Base-by-base conservation (phyloP, 2,888 invertebrate species). In the Altica lythri region DNA sequence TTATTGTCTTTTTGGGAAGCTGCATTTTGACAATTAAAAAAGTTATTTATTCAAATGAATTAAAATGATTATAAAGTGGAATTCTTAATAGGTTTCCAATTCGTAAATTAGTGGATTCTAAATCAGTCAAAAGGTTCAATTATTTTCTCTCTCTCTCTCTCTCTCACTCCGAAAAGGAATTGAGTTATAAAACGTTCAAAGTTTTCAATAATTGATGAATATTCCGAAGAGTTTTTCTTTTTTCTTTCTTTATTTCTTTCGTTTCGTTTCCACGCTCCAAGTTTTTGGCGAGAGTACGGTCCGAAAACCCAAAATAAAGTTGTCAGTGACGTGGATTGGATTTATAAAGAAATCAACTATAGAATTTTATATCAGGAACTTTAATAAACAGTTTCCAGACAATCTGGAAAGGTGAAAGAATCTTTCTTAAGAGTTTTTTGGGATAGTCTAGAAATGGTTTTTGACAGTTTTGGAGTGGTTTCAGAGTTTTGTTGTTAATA, bases 121-220 rank as follows among this genome's bases (percentile, higher is more conserved):
- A 46, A 25, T 52, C 46, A 48, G 51, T 58, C 14, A 55, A 53
- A n/a, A 55, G 38, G 49, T 50, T 53, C 55, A 47, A 59, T 53
- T 53, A 55, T 53, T 52, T 55, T 27, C 47, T 54, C 43, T 54
- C 52, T 55, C 25, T 53, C 55, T 27, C n/a, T n/a, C n/a, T 52
- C 52, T 27, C 47, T 54, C 43, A 54, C 52, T 55, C 25, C 50
- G 53, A 25, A 52, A 53, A 49, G 55, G 52, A 59, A 61, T 53
- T 57, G 57, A 61, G 50, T 59, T 61, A 51, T 57, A 56, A 61
- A 57, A 55, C 47, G 51, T 42, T 53, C 50, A 50, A 59, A 59
- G 54, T 59, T 56, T 53, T 53, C 59, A 59, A 57, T 61, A 59
- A 57, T 61, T 57, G 57, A 59, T 59, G 55, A 55, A 59, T 49